Evolutionary conservation across 2,113 vertebrate genomes (phyloP).

Genomic region (Narcine bancroftii): DNA sequence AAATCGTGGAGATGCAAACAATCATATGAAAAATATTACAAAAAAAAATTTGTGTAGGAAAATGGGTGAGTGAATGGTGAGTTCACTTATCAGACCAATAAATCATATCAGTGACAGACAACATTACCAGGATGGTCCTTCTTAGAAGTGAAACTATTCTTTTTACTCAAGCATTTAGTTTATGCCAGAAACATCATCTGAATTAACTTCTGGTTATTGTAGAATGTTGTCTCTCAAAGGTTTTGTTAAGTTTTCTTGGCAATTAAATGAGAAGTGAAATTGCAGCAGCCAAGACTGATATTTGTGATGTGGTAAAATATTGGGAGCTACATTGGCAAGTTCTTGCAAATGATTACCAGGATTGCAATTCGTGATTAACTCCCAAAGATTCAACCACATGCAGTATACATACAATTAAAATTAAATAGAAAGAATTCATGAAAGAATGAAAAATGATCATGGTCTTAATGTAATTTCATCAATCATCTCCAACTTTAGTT

Average conservation of each 20-base stretch:
- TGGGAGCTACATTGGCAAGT: no score
- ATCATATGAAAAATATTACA: conserved; percentile 36
- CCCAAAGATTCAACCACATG: no score
- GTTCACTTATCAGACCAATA: neutral
- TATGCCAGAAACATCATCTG: neutral
- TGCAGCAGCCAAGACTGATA: neutral
- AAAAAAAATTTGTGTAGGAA: neutral
- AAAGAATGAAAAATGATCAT: no score
- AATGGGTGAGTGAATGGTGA: neutral
- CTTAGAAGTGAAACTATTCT: neutral
- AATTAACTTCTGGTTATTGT: neutral
- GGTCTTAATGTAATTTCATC: no score
- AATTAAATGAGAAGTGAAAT: neutral
- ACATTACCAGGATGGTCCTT: neutral
- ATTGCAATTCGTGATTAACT: no score
- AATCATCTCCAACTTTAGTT: no score
- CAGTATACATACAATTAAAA: no score
- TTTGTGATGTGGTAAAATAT: neutral
- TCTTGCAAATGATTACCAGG: no score
- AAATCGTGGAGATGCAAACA: conserved; percentile 39
- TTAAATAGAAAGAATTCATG: no score
- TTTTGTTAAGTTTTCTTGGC: neutral
- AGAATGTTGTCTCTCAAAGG: neutral
- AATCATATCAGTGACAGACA: neutral
- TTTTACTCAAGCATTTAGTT: neutral